phyloP scores from a whole-genome alignment of 2,113 vertebrate genomes.

The Dolichotis patagonum region DNA sequence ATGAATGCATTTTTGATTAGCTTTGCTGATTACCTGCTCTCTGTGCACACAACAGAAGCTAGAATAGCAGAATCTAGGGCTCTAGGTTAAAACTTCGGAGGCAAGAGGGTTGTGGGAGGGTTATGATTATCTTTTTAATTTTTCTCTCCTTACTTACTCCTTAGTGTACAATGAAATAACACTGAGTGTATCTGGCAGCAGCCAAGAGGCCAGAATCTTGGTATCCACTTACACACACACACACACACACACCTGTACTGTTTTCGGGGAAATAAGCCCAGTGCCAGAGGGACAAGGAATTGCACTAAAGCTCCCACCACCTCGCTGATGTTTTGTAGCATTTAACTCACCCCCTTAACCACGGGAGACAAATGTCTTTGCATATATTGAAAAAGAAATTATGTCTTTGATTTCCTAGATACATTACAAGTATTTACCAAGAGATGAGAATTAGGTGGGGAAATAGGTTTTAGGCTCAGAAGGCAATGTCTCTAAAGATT shows the following conservation, averaged over 20 bases:
- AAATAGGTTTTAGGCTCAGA: constrained; percentile 76
- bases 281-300: constrained; percentile 45
- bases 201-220: constrained; percentile 54
- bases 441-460: constrained; percentile 73
- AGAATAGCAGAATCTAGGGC: constrained; percentile 46
- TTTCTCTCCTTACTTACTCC: constrained; percentile 52
- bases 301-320: neutral
- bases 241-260: neutral
- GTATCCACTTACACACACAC: neutral
- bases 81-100: constrained; percentile 63
- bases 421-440: constrained; percentile 77
- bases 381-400: constrained; percentile 79
- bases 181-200: constrained; percentile 26
- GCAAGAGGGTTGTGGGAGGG: neutral
- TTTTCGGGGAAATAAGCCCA: constrained; percentile 55
- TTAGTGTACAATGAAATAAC: constrained; percentile 55
- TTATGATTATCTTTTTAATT: constrained; percentile 68
- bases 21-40: constrained; percentile 78
- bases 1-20: constrained; percentile 80
- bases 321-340: constrained; percentile 24
- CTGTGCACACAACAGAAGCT: constrained; percentile 50
- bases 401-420: constrained; percentile 79
- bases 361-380: constrained; percentile 69
- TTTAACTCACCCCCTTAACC: constrained; percentile 59
- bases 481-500: constrained; percentile 77